phyloP scores from a whole-genome alignment of 2,797 vertebrate species.

The Apogon talboti region DNA sequence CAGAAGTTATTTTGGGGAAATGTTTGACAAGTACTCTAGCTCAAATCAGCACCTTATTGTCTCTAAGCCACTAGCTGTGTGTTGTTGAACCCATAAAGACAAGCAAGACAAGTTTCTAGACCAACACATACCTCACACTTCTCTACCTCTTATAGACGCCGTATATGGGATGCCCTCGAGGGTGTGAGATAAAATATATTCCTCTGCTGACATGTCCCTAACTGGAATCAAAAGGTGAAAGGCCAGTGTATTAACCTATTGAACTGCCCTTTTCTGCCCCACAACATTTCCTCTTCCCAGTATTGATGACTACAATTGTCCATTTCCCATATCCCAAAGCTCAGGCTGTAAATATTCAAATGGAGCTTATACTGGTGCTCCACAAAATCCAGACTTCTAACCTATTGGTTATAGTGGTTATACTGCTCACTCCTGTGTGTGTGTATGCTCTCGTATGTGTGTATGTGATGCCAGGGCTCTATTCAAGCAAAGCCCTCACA shows the following conservation, averaged over 20 bases:
- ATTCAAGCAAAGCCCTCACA: slow-evolving; percentile 85
- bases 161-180: slow-evolving; percentile 49
- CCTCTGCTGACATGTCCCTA: slow-evolving; percentile 84
- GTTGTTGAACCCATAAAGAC: slow-evolving; percentile 14
- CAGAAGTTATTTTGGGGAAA: neutral
- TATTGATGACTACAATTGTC: slow-evolving; percentile 87
- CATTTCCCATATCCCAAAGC: slow-evolving; percentile 79
- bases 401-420: slow-evolving; percentile 82
- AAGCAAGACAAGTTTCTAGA: slow-evolving; percentile 40
- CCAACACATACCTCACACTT: slow-evolving; percentile 50
- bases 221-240: slow-evolving; percentile 88
- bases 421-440: slow-evolving; percentile 45
- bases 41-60: slow-evolving; percentile 9
- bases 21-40: slow-evolving; percentile 1
- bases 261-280: slow-evolving; percentile 80
- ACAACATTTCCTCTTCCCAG: slow-evolving; percentile 71
- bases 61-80: neutral
- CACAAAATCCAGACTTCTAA: slow-evolving; percentile 82
- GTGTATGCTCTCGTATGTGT: slow-evolving; percentile 29
- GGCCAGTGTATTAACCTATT: slow-evolving; percentile 89
- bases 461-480: slow-evolving; percentile 72
- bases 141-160: slow-evolving; percentile 46
- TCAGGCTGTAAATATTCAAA: slow-evolving; percentile 84
- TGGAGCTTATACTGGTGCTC: slow-evolving; percentile 77
- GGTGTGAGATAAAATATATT: slow-evolving; percentile 80